Conservation (phyloP, 2,888 invertebrate genomes). For the Operophtera brumata region DNA sequence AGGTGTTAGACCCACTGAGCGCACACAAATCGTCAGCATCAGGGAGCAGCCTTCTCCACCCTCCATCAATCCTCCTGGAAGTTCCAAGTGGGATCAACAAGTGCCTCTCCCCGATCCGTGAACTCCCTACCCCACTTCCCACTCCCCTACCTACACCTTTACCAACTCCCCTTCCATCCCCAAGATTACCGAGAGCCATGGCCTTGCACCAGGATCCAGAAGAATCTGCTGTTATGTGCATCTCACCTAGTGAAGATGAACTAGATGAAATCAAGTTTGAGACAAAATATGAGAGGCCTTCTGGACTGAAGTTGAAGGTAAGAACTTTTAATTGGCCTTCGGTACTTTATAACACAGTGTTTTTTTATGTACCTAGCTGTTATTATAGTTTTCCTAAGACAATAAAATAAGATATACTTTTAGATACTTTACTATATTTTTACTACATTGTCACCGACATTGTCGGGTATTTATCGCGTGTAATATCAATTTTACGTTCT, state of each 20-base stretch:
- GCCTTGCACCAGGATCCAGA: conserved; percentile 18
- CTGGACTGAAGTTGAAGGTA: conserved; percentile 66
- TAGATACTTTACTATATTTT: too few species aligned
- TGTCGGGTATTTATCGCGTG: too few species aligned
- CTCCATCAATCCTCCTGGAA: conserved; percentile 88
- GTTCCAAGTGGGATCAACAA: conserved; percentile 87
- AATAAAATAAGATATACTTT: too few species aligned
- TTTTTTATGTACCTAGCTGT: too few species aligned
- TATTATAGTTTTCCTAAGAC: too few species aligned
- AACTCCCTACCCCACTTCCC: conserved; percentile 87
- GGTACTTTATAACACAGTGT: too few species aligned
- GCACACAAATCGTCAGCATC: conserved; percentile 82
- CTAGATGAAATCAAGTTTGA: conserved; percentile 65
- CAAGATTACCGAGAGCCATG: conserved; percentile 66
- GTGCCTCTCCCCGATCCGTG: conserved; percentile 89
- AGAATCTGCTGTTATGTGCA: conserved; percentile 17
- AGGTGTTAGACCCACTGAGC: conserved; percentile 85
- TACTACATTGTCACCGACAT: too few species aligned
- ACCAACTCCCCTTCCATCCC: conserved; percentile 83
- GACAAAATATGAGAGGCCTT: conserved; percentile 55
- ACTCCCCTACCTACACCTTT: conserved; percentile 82
- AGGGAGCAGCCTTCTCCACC: conserved; percentile 84
- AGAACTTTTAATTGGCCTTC: too few species aligned
- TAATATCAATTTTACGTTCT: too few species aligned
- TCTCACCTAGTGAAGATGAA: conserved; percentile 71